These are phyloP conservation scores for Microctenopoma steveboyesi DNA, from an alignment of 2,797 vertebrate genomes.

Conservation along the genomic window DNA sequence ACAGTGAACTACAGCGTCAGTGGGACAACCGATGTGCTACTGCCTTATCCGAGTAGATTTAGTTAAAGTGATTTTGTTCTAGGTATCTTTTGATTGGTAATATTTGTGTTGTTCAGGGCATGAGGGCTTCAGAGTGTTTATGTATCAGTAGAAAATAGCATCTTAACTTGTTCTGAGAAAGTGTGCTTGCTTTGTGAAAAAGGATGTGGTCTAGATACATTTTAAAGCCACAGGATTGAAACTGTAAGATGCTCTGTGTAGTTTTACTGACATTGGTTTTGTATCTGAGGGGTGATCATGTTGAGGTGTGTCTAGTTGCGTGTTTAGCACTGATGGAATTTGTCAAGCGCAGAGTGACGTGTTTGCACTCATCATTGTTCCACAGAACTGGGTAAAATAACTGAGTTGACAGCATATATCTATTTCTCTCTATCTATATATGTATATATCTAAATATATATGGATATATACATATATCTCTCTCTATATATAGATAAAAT, in stretches of 20 bases:
- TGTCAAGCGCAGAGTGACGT: conserved; percentile 32
- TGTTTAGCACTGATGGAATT: conserved; percentile 34
- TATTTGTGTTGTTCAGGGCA: conserved; percentile 31
- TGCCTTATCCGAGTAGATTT: conserved; percentile 65
- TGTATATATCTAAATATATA: conserved; percentile 22
- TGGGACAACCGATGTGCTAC: conserved; percentile 34
- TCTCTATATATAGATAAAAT: conserved; percentile 20
- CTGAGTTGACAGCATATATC: conserved; percentile 32
- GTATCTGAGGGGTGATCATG: conserved; percentile 17
- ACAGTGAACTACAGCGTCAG: conserved; percentile 38
- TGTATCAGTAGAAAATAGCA: conserved; percentile 25
- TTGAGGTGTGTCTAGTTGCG: conserved; percentile 31
- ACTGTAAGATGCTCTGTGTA: conserved; percentile 15
- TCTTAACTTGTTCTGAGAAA: conserved; percentile 20
- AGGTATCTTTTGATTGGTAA: conserved; percentile 12
- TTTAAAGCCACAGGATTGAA: conserved; percentile 37
- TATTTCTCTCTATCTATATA: conserved; percentile 12
- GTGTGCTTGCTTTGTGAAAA: conserved; percentile 18
- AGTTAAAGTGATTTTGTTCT: conserved; percentile 4
- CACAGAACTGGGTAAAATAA: conserved; percentile 34
- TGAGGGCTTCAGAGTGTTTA: conserved; percentile 30
- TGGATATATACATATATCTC: neutral
- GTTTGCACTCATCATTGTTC: conserved; percentile 29
- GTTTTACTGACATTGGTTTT: conserved; percentile 17
- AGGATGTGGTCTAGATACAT: conserved; percentile 62